Evolutionary conservation across 2,888 invertebrate genomes (phyloP).

Genomic region (Leucania comma): DNA sequence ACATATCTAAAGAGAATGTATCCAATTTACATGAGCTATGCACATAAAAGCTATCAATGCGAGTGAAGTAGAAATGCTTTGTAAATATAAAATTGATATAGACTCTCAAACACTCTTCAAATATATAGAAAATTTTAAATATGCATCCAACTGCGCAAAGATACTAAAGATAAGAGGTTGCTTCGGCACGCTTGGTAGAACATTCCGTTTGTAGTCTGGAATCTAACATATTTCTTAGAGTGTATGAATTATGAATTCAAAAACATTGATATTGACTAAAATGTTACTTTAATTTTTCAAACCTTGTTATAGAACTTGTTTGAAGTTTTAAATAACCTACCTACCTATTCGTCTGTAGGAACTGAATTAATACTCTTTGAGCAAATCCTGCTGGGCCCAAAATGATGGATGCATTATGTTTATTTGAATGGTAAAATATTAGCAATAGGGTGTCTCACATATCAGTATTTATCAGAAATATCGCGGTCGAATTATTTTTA

Average conservation of each 20-base stretch:
- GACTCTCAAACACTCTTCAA: conserved; percentile 11
- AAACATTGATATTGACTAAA: conserved; percentile 18
- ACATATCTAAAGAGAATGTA: background rate
- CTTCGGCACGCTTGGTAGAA: conserved; percentile 11
- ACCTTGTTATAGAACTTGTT: conserved; percentile 26
- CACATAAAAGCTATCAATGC: background rate
- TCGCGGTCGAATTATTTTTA: too few relatives aligned
- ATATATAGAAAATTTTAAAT: background rate
- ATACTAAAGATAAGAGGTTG: background rate
- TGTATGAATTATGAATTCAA: too few relatives aligned
- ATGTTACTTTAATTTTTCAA: conserved; percentile 36
- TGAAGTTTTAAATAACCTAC: conserved; percentile 18
- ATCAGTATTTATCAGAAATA: conserved; percentile 1
- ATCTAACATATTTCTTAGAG: background rate
- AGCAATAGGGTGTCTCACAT: conserved; percentile 48
- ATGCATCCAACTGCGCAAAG: conserved; percentile 3
- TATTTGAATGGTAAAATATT: conserved; percentile 61
- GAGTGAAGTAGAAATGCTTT: conserved; percentile 13
- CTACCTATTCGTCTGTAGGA: conserved; percentile 40
- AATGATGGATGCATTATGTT: conserved; percentile 58
- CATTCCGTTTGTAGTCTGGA: background rate
- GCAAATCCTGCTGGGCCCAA: conserved; percentile 55
- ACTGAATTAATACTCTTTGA: conserved; percentile 58
- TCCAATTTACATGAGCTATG: background rate
- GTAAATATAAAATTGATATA: conserved; percentile 15